A percentile compares a stretch with the other conserved stretches of the same genome.
Evolutionary conservation across 1,140 invertebrate genomes (phyloP).

Genomic region (Popillia japonica): DNA sequence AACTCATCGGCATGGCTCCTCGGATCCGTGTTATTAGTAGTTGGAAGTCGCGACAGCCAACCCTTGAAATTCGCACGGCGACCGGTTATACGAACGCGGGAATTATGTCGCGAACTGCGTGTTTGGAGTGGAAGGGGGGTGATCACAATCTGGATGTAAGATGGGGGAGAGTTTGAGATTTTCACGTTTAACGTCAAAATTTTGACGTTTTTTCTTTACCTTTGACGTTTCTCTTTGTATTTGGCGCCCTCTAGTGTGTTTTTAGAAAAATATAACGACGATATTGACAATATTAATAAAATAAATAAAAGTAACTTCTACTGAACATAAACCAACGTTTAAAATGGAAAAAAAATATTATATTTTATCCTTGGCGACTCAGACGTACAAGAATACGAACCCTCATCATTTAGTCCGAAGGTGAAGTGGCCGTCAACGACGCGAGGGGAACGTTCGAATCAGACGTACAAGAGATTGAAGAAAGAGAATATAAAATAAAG

Average conservation of each 20-base stretch:
- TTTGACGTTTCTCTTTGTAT: too few relatives aligned
- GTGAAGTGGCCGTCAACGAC: not conserved
- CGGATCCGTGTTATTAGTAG: not conserved
- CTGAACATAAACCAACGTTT: too few relatives aligned
- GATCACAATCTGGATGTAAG: not conserved
- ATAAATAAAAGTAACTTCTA: too few relatives aligned
- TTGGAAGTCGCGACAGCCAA: not conserved
- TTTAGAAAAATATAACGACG: too few relatives aligned
- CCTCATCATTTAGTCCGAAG: not conserved
- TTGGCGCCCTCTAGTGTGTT: too few relatives aligned
- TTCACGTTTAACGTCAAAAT: too few relatives aligned
- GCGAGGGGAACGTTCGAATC: not conserved
- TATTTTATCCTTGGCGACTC: constrained; percentile 1
- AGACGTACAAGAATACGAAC: not conserved
- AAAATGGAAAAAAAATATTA: too few relatives aligned
- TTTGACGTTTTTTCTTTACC: too few relatives aligned
- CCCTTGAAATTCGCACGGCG: not conserved
- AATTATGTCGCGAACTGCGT: not conserved
- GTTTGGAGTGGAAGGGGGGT: not conserved
- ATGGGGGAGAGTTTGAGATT: too few relatives aligned
- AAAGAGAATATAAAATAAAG: constrained; percentile 21
- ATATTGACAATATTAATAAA: too few relatives aligned
- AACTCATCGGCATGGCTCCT: constrained; percentile 13
- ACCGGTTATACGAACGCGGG: not conserved
- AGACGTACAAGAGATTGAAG: not conserved